Base-by-base conservation (phyloP, 2,797 vertebrate genomes). In the Scyliorhinus canicula region DNA sequence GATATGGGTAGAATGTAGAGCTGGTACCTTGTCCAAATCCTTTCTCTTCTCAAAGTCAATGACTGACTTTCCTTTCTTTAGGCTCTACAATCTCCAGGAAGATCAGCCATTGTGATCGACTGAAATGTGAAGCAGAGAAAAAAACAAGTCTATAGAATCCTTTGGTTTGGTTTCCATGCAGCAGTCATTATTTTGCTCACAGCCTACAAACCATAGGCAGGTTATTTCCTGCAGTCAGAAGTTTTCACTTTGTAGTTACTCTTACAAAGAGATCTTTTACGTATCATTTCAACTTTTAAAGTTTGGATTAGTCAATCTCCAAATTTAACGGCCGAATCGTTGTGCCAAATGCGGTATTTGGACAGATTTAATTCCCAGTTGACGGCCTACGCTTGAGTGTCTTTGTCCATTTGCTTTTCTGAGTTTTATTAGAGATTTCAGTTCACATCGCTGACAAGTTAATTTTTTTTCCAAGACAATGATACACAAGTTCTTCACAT, bases 31-130 rank as follows among this genome's bases (percentile, higher is more conserved):
- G 55, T 65, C n/a, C 60, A 65, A 14, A 7, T 91, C 26, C 8
- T 60, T 57, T 16, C 35, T 40, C 55, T 90, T 90, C 35, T 91
- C 88, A 65, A 44, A 60, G n/a, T 91, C n/a, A 28, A 65, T 91
- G 88, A 91, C n/a, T 82, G 79, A 47, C 44, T 82, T 82, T 82
- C 19, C 44, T 82, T 82, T 82, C 19, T 82, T 82, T 82, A 82
- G 79, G 79, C 47, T 82, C 79, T 91, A 60, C 88, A 19, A 44
- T 11, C 88, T n/a, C n/a, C 52, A 65, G 60, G 88, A 65, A 28
- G 88, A 91, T 91, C 57, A 91, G 88, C n/a, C 88, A 91, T 40
- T 44, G 19, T 19, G 24, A 65, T 26, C 35, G 60, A 91, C 57
- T 91, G 88, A 65, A 57, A 44, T 44, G 57, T 11, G 60, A 91